Evolutionary conservation across 2,888 invertebrate genomes (phyloP).

Genomic region (Acanthoscelides obtectus): DNA sequence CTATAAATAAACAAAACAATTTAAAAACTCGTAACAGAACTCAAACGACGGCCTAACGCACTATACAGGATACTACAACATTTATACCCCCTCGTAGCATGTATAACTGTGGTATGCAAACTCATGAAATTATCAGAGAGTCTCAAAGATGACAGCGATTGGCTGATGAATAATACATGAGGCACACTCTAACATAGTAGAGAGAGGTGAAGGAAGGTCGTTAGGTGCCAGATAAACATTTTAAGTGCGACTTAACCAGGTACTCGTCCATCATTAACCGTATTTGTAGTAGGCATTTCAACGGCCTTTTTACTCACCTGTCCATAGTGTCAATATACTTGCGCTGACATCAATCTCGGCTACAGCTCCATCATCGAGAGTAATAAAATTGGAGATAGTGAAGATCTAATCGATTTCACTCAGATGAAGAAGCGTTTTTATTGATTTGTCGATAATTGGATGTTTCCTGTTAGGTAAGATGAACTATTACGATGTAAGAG

Average conservation of each 20-base stretch:
- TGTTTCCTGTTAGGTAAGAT: too few species aligned
- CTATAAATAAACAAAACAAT: too few species aligned
- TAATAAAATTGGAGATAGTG: background rate
- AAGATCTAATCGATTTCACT: background rate
- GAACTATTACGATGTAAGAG: too few species aligned
- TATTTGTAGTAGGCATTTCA: background rate
- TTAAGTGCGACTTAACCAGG: background rate
- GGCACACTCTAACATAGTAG: background rate
- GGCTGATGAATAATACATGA: background rate
- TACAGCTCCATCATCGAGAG: background rate
- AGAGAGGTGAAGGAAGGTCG: background rate
- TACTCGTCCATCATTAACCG: background rate
- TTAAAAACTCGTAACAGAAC: too few species aligned
- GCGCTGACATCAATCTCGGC: background rate
- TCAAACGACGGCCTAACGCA: too few species aligned
- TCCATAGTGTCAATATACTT: background rate
- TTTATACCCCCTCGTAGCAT: background rate
- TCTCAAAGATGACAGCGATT: background rate
- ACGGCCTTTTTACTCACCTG: background rate
- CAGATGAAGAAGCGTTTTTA: background rate
- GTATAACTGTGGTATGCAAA: background rate
- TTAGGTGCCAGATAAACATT: background rate
- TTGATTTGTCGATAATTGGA: background rate
- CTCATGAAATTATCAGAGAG: background rate
- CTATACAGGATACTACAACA: too few species aligned